phyloP scores from a whole-genome alignment of 2,888 invertebrate species.

The Aporophyla lueneburgensis region DNA sequence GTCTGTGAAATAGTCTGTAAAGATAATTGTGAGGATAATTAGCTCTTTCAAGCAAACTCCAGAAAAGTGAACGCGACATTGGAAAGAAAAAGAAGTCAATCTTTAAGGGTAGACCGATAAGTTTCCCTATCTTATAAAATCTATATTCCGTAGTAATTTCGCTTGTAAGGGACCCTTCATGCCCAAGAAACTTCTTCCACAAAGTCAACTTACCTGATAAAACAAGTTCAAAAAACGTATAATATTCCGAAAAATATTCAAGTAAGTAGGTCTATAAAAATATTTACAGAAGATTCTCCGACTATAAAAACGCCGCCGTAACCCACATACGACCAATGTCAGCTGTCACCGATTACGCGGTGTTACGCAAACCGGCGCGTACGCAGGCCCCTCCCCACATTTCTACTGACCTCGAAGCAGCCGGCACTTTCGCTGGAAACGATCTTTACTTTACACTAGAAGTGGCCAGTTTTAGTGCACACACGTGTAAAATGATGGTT shows the following conservation, averaged over 20 bases:
- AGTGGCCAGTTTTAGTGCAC: slow-evolving; percentile 36
- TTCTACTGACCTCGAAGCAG: slow-evolving; percentile 72
- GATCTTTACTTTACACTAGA: slow-evolving; percentile 41
- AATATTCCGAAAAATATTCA: background rate
- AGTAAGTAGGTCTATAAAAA: background rate
- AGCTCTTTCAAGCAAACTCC: too few species aligned
- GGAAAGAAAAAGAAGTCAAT: too few species aligned
- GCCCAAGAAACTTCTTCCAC: background rate
- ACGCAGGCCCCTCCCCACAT: slow-evolving; percentile 69
- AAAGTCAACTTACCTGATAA: background rate
- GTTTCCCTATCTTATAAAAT: background rate
- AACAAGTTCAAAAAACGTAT: slow-evolving; percentile 16
- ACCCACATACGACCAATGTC: slow-evolving; percentile 75
- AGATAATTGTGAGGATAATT: too few species aligned
- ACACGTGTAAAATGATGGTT: background rate
- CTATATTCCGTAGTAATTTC: background rate
- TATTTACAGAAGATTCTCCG: slow-evolving; percentile 37
- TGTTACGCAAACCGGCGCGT: slow-evolving; percentile 77
- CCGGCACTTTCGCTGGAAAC: slow-evolving; percentile 72
- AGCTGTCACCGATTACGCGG: slow-evolving; percentile 72
- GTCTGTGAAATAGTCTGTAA: background rate
- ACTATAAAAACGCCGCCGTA: slow-evolving; percentile 56
- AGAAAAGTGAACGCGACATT: too few species aligned
- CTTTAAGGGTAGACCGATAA: background rate
- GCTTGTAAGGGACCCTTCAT: background rate